phyloP scores from a whole-genome alignment of 2,888 invertebrate genomes.

The Carabus problematicus region DNA sequence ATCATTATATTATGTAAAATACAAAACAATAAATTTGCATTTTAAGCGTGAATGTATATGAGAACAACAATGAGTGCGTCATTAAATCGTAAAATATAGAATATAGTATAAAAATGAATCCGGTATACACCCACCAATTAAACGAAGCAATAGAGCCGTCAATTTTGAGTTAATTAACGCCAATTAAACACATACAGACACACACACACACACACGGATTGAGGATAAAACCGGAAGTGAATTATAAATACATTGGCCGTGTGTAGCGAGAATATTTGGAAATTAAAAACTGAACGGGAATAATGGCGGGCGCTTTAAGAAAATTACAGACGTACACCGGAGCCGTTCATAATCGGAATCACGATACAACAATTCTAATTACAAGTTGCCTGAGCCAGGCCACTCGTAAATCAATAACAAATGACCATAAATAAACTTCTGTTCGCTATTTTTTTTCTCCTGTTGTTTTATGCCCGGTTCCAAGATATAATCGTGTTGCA shows the following conservation, averaged over 20 bases:
- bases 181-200: no score
- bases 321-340: neutral
- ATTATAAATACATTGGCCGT: neutral
- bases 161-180: no score
- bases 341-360: neutral
- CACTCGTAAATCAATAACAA: constrained; percentile 33
- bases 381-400: neutral
- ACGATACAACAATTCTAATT: constrained; percentile 8
- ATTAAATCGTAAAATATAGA: no score
- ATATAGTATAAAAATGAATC: no score
- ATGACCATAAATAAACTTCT: constrained; percentile 26
- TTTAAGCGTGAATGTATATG: no score
- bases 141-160: no score
- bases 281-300: neutral
- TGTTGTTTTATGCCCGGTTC: constrained; percentile 3
- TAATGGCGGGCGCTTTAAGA: neutral
- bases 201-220: neutral
- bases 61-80: no score
- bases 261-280: neutral
- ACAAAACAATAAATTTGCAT: no score
- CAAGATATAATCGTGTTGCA: neutral
- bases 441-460: constrained; percentile 26
- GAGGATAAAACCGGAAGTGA: constrained; percentile 5
- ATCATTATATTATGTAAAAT: no score
- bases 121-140: no score